A percentile compares a stretch with the other conserved stretches of the same genome.
Conservation (phyloP, 2,113 vertebrate genomes). For the Numenius arquata region DNA sequence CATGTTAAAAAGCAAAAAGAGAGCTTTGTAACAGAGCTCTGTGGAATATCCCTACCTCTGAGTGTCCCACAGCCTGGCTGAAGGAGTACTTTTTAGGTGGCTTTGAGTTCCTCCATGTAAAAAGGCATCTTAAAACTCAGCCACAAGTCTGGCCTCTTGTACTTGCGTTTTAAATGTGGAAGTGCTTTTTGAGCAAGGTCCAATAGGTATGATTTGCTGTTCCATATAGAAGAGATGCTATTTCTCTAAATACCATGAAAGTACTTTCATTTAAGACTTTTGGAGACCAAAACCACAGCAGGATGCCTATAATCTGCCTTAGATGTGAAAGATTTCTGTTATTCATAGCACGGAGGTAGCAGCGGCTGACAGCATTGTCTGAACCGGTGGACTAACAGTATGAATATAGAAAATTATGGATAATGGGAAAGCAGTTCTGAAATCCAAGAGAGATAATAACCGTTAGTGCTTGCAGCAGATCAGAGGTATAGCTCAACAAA, state of each 20-base stretch:
- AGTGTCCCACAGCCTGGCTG: neutral
- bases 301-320: constrained; percentile 49
- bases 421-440: constrained; percentile 61
- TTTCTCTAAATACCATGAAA: constrained; percentile 59
- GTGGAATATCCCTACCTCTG: fast-evolving
- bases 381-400: constrained; percentile 28
- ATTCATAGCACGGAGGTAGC: neutral
- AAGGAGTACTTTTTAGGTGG: neutral
- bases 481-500: constrained; percentile 48
- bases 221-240: neutral
- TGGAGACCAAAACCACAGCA: constrained; percentile 45
- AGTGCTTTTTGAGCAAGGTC: neutral
- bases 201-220: constrained; percentile 22
- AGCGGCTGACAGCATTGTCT: constrained; percentile 14
- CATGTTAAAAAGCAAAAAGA: neutral
- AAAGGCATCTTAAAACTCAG: neutral
- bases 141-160: neutral
- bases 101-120: neutral
- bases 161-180: neutral
- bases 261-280: constrained; percentile 26
- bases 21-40: fast-evolving
- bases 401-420: constrained; percentile 56
- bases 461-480: neutral
- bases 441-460: constrained; percentile 50
- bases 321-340: constrained; percentile 35